These are phyloP conservation scores for Melanaphis sacchari DNA, from an alignment of 1,140 invertebrate species.

Conservation along the genomic window DNA sequence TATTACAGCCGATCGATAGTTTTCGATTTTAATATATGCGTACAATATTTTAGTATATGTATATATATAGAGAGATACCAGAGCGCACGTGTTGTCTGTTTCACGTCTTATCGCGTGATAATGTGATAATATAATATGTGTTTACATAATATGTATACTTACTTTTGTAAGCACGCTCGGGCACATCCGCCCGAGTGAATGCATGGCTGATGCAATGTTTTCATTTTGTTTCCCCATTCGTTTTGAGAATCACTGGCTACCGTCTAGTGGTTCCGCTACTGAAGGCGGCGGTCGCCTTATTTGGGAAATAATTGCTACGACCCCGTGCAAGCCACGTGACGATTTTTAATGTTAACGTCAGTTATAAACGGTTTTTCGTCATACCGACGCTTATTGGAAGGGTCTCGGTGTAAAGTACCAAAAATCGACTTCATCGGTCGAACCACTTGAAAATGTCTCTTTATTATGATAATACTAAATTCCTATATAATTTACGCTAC, in stretches of 20 bases:
- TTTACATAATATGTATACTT: neutral
- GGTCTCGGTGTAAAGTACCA: neutral
- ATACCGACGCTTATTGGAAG: neutral
- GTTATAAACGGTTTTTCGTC: neutral
- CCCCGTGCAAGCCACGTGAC: neutral
- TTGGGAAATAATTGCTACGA: neutral
- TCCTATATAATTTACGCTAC: neutral
- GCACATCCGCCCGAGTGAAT: neutral
- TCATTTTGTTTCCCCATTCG: neutral
- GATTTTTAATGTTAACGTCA: neutral
- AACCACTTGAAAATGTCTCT: conserved; percentile 12
- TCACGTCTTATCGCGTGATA: neutral
- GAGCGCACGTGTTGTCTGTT: neutral
- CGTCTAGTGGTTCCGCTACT: neutral
- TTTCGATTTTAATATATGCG: too few species aligned
- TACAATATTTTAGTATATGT: too few species aligned
- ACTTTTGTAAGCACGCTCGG: neutral
- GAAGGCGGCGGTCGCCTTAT: neutral
- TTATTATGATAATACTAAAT: neutral
- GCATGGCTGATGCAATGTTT: conserved; percentile 31
- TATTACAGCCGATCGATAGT: neutral
- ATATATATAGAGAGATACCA: too few species aligned
- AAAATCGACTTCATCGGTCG: neutral
- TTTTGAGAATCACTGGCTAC: conserved; percentile 14
- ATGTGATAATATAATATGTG: neutral